These are phyloP conservation scores for Tachina fera DNA, from an alignment of 2,888 invertebrate genomes.

Conservation along the genomic window DNA sequence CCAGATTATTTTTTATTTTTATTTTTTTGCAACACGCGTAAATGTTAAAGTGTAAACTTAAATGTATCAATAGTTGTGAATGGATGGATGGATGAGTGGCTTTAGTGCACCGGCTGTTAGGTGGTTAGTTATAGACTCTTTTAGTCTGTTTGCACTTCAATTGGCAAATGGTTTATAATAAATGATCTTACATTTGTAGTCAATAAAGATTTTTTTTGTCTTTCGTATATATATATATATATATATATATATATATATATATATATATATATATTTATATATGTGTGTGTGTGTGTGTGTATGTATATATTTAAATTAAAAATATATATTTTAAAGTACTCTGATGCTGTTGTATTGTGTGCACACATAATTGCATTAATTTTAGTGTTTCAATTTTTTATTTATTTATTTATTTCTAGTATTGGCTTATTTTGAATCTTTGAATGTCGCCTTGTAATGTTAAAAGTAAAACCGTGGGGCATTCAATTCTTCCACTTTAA, in stretches of 20 bases:
- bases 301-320: constrained; percentile 35
- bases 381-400: constrained; percentile 13
- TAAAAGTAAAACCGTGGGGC: constrained; percentile 52
- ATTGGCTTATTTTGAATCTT: constrained; percentile 52
- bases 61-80: constrained; percentile 42
- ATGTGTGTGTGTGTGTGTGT: too few species aligned
- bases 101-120: constrained; percentile 39
- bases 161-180: constrained; percentile 65
- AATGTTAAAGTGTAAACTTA: constrained; percentile 70
- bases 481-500: constrained; percentile 52
- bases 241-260: too few species aligned
- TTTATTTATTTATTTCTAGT: background rate
- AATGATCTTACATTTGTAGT: constrained; percentile 52
- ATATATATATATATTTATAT: too few species aligned
- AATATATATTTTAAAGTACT: constrained; percentile 36
- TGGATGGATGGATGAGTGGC: constrained; percentile 26
- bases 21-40: constrained; percentile 61
- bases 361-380: constrained; percentile 57
- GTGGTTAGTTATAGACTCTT: constrained; percentile 54
- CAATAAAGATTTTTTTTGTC: constrained; percentile 34
- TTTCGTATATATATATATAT: too few species aligned
- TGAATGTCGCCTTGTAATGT: constrained; percentile 65
- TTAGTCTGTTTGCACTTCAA: constrained; percentile 58
- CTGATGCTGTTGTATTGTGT: background rate
- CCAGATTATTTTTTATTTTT: constrained; percentile 2